Evolutionary conservation across 2,113 vertebrate genomes (phyloP).

Genomic region (Paracyprichromis sp.): DNA sequence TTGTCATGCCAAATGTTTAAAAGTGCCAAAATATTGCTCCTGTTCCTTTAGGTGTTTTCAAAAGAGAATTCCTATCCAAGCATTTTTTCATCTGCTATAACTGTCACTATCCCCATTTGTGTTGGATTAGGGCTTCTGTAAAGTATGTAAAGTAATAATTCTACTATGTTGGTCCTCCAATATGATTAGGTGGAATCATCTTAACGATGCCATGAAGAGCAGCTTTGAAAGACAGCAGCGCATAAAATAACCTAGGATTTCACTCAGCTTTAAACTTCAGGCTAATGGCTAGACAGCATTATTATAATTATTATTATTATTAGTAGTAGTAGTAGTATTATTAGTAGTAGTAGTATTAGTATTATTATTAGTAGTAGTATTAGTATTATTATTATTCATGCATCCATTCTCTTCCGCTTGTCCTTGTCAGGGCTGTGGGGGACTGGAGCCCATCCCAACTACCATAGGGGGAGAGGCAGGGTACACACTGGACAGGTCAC

Average conservation of each 20-base stretch:
- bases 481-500: neutral
- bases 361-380: neutral
- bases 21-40: neutral
- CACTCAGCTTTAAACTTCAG: neutral
- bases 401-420: neutral
- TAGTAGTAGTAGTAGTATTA: fast-evolving
- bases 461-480: neutral
- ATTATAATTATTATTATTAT: neutral
- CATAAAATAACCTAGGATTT: neutral
- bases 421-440: neutral
- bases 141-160: constrained; percentile 29
- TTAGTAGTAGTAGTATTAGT: fast-evolving
- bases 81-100: neutral
- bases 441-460: neutral
- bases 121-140: constrained; percentile 36
- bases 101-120: constrained; percentile 20
- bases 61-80: neutral
- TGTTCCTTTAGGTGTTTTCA: neutral
- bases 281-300: neutral
- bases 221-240: constrained; percentile 2
- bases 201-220: constrained; percentile 25
- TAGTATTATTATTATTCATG: neutral
- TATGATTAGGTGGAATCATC: constrained; percentile 51
- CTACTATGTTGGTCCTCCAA: constrained; percentile 30
- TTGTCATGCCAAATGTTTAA: neutral